These are phyloP conservation scores for Gymnocypris eckloni DNA, from an alignment of 2,797 vertebrate genomes.

Conservation along the genomic window DNA sequence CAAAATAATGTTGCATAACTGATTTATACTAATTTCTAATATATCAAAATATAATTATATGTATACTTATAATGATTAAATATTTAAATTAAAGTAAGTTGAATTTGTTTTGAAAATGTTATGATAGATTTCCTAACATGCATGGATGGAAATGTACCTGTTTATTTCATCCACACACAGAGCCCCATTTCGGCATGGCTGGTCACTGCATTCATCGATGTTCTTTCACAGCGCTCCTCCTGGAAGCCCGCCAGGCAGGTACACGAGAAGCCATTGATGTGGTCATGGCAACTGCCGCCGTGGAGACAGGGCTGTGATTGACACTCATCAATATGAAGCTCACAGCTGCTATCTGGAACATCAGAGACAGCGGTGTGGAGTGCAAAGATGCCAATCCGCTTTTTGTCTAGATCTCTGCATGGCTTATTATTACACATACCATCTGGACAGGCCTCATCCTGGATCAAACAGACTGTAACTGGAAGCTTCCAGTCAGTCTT, in stretches of 20 bases:
- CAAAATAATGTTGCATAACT: not conserved
- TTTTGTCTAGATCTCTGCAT: constrained; percentile 15
- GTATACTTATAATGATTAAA: not conserved
- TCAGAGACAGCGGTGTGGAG: constrained; percentile 30
- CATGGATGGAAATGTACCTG: constrained; percentile 57
- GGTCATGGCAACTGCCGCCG: constrained; percentile 79
- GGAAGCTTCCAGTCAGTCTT: constrained; percentile 16
- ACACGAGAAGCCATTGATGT: constrained; percentile 78
- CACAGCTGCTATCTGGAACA: constrained; percentile 84
- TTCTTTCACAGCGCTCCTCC: constrained; percentile 81
- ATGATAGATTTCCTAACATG: not conserved
- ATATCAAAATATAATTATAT: not conserved
- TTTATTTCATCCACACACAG: constrained; percentile 78
- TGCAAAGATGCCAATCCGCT: constrained; percentile 16
- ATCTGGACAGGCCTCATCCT: constrained; percentile 28
- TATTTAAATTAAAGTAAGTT: not conserved
- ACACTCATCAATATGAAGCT: constrained; percentile 84
- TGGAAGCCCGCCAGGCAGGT: constrained; percentile 82
- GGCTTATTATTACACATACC: constrained; percentile 22
- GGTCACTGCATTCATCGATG: constrained; percentile 81
- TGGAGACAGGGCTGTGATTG: constrained; percentile 84
- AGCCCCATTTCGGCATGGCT: constrained; percentile 84
- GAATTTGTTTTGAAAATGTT: not conserved
- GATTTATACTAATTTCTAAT: not conserved
- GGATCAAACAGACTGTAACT: constrained; percentile 34